Percentiles rank a stretch among this genome's conserved stretches.
These are phyloP conservation scores for Schizotus pectinicornis DNA, from an alignment of 2,888 invertebrate genomes.

Conservation along the genomic window DNA sequence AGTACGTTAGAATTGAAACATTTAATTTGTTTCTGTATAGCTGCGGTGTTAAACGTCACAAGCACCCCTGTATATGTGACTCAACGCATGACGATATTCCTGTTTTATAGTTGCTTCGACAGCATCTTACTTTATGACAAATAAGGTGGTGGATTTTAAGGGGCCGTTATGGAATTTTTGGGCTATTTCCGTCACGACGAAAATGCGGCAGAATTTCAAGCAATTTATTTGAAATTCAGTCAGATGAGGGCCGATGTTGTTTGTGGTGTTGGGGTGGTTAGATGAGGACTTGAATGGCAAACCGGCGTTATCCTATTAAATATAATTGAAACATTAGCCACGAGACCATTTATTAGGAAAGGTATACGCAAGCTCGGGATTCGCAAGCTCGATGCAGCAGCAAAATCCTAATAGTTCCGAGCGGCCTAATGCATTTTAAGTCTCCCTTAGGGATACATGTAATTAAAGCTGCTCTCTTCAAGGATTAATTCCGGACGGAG, in stretches of 20 bases:
- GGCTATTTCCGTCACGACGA: too few relatives aligned
- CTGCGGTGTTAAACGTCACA: slow-evolving; percentile 25
- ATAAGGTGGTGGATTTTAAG: slow-evolving; percentile 20
- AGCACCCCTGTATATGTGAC: slow-evolving; percentile 22
- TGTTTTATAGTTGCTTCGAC: slow-evolving; percentile 27
- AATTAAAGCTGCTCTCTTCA: slow-evolving; percentile 56
- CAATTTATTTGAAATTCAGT: too few relatives aligned
- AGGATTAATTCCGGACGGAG: slow-evolving; percentile 54
- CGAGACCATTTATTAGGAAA: slow-evolving; percentile 33
- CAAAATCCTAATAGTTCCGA: slow-evolving; percentile 29
- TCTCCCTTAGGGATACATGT: slow-evolving; percentile 53
- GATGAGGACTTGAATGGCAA: too few relatives aligned
- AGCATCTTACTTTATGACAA: slow-evolving; percentile 27
- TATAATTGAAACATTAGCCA: slow-evolving; percentile 42
- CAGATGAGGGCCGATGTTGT: too few relatives aligned
- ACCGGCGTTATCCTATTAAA: slow-evolving; percentile 32
- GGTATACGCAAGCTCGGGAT: slow-evolving; percentile 7
- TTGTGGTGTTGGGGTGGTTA: too few relatives aligned
- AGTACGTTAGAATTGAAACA: slow-evolving; percentile 44
- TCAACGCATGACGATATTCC: slow-evolving; percentile 26
- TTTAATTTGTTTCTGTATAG: slow-evolving; percentile 48
- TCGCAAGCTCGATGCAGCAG: slow-evolving; percentile 5
- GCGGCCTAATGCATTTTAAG: slow-evolving; percentile 48
- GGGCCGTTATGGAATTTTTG: too few relatives aligned
- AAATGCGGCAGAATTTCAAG: too few relatives aligned